These are phyloP conservation scores for Megaceryle torquata DNA, from an alignment of 2,113 vertebrate genomes.

Conservation along the genomic window DNA sequence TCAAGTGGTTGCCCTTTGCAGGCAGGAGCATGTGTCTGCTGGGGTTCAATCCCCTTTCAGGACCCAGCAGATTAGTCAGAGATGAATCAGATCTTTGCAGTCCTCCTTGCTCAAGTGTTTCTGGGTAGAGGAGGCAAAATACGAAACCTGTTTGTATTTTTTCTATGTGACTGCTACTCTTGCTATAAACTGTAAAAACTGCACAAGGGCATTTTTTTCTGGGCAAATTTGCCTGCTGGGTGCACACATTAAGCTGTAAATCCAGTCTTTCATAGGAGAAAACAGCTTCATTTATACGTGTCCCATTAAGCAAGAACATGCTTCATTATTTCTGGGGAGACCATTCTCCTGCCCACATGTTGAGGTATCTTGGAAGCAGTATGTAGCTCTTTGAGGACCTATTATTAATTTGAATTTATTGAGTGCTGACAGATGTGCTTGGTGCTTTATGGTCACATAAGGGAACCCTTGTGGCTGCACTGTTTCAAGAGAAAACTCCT, in stretches of 20 bases:
- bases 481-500: conserved; percentile 23
- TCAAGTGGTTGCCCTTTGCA: background rate
- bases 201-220: background rate
- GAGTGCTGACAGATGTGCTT: conserved; percentile 40
- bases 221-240: background rate
- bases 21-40: background rate
- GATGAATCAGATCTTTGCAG: background rate
- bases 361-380: conserved; percentile 28
- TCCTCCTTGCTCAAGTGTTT: background rate
- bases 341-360: conserved; percentile 7
- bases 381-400: conserved; percentile 20
- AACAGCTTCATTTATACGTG: conserved; percentile 24
- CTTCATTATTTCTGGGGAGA: conserved; percentile 7
- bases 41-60: background rate
- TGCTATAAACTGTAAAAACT: background rate
- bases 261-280: conserved; percentile 15
- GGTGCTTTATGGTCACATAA: conserved; percentile 20
- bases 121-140: background rate
- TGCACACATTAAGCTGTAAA: background rate
- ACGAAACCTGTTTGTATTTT: background rate
- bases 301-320: conserved; percentile 3
- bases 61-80: background rate
- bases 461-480: conserved; percentile 35
- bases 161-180: background rate
- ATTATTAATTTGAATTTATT: conserved; percentile 57